These are phyloP conservation scores for Tor tambroides DNA, from an alignment of 2,113 vertebrate species.

Conservation along the genomic window DNA sequence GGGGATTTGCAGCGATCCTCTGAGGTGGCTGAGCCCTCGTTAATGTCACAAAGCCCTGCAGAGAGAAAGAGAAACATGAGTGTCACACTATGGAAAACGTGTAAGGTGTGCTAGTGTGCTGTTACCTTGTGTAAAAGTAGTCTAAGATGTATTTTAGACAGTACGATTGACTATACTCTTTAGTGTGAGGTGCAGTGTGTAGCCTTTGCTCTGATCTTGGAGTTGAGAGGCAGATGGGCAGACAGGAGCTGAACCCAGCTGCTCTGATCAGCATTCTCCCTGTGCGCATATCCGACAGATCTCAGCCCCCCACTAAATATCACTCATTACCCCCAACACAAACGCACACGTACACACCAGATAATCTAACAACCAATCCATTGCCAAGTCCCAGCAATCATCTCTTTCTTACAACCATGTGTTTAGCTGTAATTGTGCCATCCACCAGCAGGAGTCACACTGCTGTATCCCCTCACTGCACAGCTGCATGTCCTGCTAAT, in stretches of 20 bases:
- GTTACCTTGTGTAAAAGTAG: neutral
- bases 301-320: conserved; percentile 68
- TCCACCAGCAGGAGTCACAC: conserved; percentile 70
- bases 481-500: neutral
- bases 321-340: conserved; percentile 46
- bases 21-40: conserved; percentile 86
- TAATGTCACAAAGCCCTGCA: conserved; percentile 95
- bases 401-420: conserved; percentile 36
- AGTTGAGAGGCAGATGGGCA: conserved; percentile 49
- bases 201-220: conserved; percentile 44
- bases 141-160: neutral
- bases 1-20: conserved; percentile 99
- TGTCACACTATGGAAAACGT: neutral
- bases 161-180: neutral
- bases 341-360: conserved; percentile 17
- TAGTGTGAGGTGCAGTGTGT: conserved; percentile 6
- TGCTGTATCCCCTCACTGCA: conserved; percentile 42
- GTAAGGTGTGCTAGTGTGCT: neutral
- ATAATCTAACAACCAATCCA: conserved; percentile 41
- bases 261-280: conserved; percentile 68
- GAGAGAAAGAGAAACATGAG: neutral
- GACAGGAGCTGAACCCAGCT: conserved; percentile 66
- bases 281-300: conserved; percentile 67
- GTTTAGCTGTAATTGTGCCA: conserved; percentile 56
- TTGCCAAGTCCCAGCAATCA: conserved; percentile 40